These are phyloP conservation scores for Leucania comma DNA, from an alignment of 2,888 invertebrate species.

Conservation along the genomic window DNA sequence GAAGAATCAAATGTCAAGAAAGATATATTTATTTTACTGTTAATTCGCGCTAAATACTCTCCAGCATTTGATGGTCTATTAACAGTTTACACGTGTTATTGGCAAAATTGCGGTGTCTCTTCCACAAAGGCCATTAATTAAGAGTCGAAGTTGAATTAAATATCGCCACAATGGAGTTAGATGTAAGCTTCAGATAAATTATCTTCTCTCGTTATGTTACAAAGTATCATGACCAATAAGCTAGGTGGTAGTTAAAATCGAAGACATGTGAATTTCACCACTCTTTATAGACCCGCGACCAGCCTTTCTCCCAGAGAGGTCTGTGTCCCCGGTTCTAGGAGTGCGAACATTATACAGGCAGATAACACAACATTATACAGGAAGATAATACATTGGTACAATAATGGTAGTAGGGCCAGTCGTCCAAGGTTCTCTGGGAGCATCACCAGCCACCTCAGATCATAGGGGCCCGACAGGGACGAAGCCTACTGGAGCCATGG, in stretches of 20 bases:
- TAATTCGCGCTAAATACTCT: no score
- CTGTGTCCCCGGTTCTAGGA: not conserved
- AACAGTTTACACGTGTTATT: no score
- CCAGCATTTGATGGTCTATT: no score
- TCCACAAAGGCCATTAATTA: no score
- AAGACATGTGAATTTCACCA: not conserved
- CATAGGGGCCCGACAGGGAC: no score
- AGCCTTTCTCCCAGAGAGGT: not conserved
- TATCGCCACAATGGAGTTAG: slow-evolving; percentile 33
- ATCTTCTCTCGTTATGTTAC: no score
- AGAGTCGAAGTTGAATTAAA: no score
- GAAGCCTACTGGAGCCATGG: no score
- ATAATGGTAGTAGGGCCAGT: not conserved
- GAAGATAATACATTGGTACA: no score
- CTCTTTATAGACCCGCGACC: no score
- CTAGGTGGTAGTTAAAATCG: not conserved
- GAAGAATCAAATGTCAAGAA: slow-evolving; percentile 22
- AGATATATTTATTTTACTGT: no score
- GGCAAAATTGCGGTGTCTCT: no score
- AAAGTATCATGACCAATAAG: not conserved
- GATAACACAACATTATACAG: not conserved
- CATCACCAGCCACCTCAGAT: not conserved
- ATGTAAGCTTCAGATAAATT: slow-evolving; percentile 36
- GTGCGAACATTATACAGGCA: not conserved
- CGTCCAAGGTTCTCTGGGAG: not conserved